Evolutionary conservation across 2,888 invertebrate species (phyloP), one percentile per base, ranked within the genome.

Genomic region (Augochlorella aurata): DNA sequence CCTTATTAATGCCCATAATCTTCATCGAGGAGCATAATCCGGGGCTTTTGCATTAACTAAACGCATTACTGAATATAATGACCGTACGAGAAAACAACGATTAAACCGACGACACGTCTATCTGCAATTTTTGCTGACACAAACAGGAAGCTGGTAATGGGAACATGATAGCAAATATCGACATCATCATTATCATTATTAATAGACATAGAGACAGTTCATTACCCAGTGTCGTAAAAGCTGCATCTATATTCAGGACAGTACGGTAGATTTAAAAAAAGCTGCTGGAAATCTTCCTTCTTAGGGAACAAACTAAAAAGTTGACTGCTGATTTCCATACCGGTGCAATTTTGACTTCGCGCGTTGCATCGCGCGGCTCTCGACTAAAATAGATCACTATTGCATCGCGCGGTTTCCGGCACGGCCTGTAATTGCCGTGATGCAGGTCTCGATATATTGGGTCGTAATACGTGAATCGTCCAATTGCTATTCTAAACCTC

Each of bases 351-450:
- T 47, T 45, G 12, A 58, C 12, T 47, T 58, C 58, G 7, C 58
- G 14, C 45, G 44, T 18, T 12, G 58, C 12, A 14, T 7, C 58
- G 21, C 44, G 10, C 24, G 5, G 54, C 10, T 45, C 21, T 14
- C 24, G 44, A 16, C 18, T 2, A 71, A 71, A 58, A 14, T 70
- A 18, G 58, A 29, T 21, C 10, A 29, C 18, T 24, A 45, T 52
- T 44, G 7, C 18, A 16, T 49, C 47, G 47, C 21, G 21, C 18
- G 24, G 1, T 73, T 67, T 66, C 38, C 61, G 67, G 68, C 45
- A 63, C n/a, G 14, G 52, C 38, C 71, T 66, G 44, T 8, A 78
- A 74, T 63, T 49, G 45, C 47, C 38, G 3, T 29, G 12, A 21
- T n/a, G 50, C 29, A 0, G 14, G 5, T 4, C 7, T 58, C 12